A percentile compares a stretch with the other conserved stretches of the same genome.
Conservation (phyloP, 2,113 vertebrate species). For the Todiramphus chloris region DNA sequence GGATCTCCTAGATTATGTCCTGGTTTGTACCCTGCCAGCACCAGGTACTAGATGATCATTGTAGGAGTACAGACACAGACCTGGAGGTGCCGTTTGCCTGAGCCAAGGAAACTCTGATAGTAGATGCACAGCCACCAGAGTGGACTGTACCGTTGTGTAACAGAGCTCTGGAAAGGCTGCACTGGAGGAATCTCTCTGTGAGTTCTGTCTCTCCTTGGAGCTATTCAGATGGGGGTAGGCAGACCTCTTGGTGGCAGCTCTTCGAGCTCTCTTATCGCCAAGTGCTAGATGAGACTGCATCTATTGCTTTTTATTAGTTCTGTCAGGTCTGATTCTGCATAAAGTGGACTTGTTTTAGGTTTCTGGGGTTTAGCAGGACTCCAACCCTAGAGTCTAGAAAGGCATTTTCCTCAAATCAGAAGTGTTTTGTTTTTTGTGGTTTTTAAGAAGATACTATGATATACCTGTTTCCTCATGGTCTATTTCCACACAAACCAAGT, state of each 20-base stretch:
- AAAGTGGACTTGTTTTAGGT: neutral
- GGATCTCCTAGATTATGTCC: neutral
- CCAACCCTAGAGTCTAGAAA: neutral
- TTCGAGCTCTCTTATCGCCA: neutral
- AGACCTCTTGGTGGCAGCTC: neutral
- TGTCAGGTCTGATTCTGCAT: neutral
- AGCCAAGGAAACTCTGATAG: neutral
- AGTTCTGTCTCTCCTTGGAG: neutral
- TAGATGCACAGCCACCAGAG: neutral
- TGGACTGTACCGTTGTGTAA: rapidly evolving
- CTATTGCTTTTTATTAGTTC: neutral
- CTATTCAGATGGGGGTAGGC: neutral
- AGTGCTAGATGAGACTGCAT: neutral
- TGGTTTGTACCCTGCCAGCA: neutral
- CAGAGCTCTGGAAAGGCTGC: neutral
- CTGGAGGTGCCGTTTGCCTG: neutral
- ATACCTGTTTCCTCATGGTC: neutral
- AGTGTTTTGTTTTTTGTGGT: neutral
- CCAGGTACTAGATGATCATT: rapidly evolving
- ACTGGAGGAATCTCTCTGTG: neutral
- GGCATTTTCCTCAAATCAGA: neutral
- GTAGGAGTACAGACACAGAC: neutral
- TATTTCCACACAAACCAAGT: neutral
- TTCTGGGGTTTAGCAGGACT: neutral
- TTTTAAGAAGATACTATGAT: neutral